A percentile compares a stretch with the other conserved stretches of the same genome.
These are phyloP conservation scores for Carettochelys insculpta DNA, from an alignment of 2,113 vertebrate genomes.

Conservation along the genomic window DNA sequence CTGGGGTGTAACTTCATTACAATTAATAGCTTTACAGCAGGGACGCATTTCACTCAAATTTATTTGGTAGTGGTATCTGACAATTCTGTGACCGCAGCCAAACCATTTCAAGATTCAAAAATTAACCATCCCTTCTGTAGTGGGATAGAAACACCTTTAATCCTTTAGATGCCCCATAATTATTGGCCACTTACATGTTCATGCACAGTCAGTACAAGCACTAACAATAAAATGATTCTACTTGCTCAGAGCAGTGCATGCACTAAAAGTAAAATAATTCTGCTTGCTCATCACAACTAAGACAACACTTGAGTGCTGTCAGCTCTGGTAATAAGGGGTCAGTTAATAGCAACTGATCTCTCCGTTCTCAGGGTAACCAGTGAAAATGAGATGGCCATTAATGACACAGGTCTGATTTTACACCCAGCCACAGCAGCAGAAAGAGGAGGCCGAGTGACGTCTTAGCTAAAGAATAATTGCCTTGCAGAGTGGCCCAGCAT, in stretches of 20 bases:
- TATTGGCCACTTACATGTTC: not conserved
- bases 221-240: not conserved
- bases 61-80: not conserved
- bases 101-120: not conserved
- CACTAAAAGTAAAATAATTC: not conserved
- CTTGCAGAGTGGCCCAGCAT: not conserved
- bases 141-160: not conserved
- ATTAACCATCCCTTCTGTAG: not conserved
- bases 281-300: not conserved
- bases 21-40: not conserved
- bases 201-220: too few relatives aligned
- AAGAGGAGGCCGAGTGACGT: not conserved
- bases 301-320: not conserved
- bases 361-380: not conserved
- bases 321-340: not conserved
- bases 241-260: too few relatives aligned
- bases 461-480: not conserved
- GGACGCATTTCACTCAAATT: not conserved
- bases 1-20: not conserved
- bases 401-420: accelerated
- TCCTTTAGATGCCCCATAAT: not conserved
- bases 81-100: not conserved
- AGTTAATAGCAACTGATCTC: accelerated
- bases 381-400: not conserved
- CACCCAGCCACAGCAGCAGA: not conserved